Base-by-base conservation (phyloP, 1,140 invertebrate species). In the Oreohelix idahoensis region DNA sequence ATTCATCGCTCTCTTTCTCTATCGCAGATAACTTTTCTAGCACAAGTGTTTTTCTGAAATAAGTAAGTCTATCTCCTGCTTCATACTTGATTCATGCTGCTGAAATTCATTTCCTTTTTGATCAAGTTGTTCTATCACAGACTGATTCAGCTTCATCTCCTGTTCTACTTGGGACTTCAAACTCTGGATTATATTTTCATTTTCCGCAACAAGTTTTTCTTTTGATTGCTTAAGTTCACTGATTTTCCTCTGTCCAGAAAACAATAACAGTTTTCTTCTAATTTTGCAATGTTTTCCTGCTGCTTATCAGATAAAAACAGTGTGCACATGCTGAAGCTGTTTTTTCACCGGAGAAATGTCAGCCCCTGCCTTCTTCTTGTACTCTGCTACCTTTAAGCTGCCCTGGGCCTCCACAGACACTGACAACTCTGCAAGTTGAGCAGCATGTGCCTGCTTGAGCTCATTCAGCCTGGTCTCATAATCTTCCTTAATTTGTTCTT, bases 281-380 rank as follows among this genome's bases (percentile, higher is more conserved):
- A 84, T 53, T 84, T 83, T 35, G 58, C 42, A 26, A 91, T 80
- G 32, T 78, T 63, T 69, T 87, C 88, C 78, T 88, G 84, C n/a
- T 89, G 84, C 81, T 90, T 84, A n/a, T 83, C 75, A 15, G 86
- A 38, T 53, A 83, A 53, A n/a, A 2, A 78, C 66, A 58, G 89
- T 89, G 29, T 87, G 88, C 29, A 90, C 89, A 51, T 84, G 85
- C 71, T 89, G 87, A 32, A 90, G 58, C 77, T 91, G 89, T 83
- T 90, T 90, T 80, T 91, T 92, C 29, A 92, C 86, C 76, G 92
- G 90, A 15, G 87, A 78, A 29, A 92, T 85, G 84, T 92, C 89
- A 1, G 76, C 83, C 87, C 92, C 92, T 26, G 90, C 90, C 66
- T 91, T 91, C 83, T 92, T 92, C 81, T 92, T 92, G 77, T 91